These are phyloP conservation scores for Apamea epomidion DNA, from an alignment of 2,888 invertebrate genomes.

Conservation along the genomic window DNA sequence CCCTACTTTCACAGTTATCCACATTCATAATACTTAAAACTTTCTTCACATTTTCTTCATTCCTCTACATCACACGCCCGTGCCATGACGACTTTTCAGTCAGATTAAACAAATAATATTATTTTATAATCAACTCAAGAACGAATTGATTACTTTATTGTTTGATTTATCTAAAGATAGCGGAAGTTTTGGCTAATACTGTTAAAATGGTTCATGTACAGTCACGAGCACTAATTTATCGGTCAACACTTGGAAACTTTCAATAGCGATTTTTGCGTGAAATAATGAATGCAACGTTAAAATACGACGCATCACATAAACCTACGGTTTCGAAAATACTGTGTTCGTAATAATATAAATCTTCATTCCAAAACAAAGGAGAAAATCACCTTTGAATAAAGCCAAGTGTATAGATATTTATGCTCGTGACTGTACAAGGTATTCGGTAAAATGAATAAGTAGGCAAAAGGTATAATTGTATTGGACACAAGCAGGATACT, in stretches of 20 bases:
- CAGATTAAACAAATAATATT: not conserved
- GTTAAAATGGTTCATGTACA: not conserved
- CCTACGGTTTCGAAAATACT: too few species aligned
- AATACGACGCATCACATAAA: too few species aligned
- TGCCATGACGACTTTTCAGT: not conserved
- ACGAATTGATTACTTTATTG: too few species aligned
- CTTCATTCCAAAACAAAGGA: too few species aligned
- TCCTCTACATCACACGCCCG: not conserved
- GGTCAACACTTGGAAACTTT: too few species aligned
- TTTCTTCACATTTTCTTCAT: not conserved
- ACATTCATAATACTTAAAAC: not conserved
- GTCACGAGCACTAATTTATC: too few species aligned
- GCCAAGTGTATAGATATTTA: too few species aligned
- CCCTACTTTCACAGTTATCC: not conserved
- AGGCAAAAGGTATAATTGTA: not conserved
- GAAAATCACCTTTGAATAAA: too few species aligned
- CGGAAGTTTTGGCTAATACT: not conserved
- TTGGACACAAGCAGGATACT: constrained; percentile 55
- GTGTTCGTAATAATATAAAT: too few species aligned
- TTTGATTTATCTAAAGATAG: not conserved
- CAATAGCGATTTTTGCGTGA: too few species aligned
- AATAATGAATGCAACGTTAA: too few species aligned
- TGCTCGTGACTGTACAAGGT: not conserved
- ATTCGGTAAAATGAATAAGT: not conserved
- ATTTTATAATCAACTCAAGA: not conserved